Percentiles rank a stretch among this genome's conserved stretches.
Evolutionary conservation across 2,888 invertebrate genomes (phyloP).

Genomic region (Acrobasis repandana): DNA sequence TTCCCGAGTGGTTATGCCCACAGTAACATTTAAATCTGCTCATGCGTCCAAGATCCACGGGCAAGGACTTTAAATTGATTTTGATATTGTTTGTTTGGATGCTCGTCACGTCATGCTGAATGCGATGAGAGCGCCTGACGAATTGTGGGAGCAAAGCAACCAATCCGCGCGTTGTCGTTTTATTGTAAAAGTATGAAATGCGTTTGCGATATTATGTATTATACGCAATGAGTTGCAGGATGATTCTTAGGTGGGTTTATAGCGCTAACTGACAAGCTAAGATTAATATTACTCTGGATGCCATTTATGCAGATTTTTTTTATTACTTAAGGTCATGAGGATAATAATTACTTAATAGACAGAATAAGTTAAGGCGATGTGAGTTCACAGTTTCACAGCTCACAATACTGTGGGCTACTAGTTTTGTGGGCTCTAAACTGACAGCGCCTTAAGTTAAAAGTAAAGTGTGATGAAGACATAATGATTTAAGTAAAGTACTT

Average conservation of each 20-base stretch:
- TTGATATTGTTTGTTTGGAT: conserved; percentile 35
- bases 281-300: too few relatives aligned
- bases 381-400: too few relatives aligned
- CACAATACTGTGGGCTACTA: too few relatives aligned
- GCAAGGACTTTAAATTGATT: conserved; percentile 31
- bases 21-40: conserved; percentile 33
- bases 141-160: conserved; percentile 28
- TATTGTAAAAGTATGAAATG: conserved; percentile 6
- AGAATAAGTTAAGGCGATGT: too few relatives aligned
- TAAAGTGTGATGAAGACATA: too few relatives aligned
- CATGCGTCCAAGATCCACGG: conserved; percentile 23
- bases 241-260: background rate
- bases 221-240: conserved; percentile 17
- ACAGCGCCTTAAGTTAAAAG: too few relatives aligned
- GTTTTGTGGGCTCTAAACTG: too few relatives aligned
- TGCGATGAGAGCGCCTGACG: conserved; percentile 23
- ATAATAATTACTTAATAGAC: too few relatives aligned
- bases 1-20: conserved; percentile 27
- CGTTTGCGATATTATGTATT: conserved; percentile 13
- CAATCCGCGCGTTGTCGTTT: conserved; percentile 15
- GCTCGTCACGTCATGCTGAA: background rate
- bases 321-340: too few relatives aligned
- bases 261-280: background rate
- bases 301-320: too few relatives aligned
- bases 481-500: too few relatives aligned